Evolutionary conservation across 2,888 invertebrate genomes (phyloP).

Genomic region (Endomychus coccineus): DNA sequence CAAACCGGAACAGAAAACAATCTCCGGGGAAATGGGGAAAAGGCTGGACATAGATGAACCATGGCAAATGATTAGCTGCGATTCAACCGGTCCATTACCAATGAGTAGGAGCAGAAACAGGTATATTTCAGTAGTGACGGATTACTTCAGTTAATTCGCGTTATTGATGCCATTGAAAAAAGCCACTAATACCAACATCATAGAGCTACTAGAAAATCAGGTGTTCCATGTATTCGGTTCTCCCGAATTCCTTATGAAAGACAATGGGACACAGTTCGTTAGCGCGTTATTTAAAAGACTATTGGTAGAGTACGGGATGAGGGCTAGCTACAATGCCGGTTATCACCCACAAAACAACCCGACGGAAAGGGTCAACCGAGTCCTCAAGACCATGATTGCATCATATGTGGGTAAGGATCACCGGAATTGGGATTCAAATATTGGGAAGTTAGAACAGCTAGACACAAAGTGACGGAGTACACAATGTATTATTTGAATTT

Average conservation of each 20-base stretch:
- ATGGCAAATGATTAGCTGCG: too few species aligned
- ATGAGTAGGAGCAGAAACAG: too few species aligned
- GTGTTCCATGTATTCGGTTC: constrained; percentile 21
- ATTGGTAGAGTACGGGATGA: constrained; percentile 10
- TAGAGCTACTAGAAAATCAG: constrained; percentile 13
- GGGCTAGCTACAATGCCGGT: constrained; percentile 11
- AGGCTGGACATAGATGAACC: too few species aligned
- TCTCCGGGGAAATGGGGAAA: too few species aligned
- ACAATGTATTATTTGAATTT: constrained; percentile 21
- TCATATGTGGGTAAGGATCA: too few species aligned
- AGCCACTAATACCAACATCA: constrained; percentile 17
- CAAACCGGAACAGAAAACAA: too few species aligned
- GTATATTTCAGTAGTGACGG: constrained; percentile 22
- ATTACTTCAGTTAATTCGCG: constrained; percentile 22
- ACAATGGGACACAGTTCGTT: constrained; percentile 24
- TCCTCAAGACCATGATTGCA: constrained; percentile 21
- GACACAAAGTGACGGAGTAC: constrained; percentile 15
- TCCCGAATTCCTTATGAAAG: constrained; percentile 20
- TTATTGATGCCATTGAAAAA: constrained; percentile 17
- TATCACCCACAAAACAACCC: constrained; percentile 27
- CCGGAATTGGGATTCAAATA: too few species aligned
- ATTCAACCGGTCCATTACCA: too few species aligned
- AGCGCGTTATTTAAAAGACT: constrained; percentile 14
- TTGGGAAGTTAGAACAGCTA: constrained; percentile 22
- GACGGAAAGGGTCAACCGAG: constrained; percentile 23